A percentile compares a stretch with the other conserved stretches of the same genome.
These are phyloP conservation scores for Ashinkailepas kermadecensis DNA, from an alignment of 2,888 invertebrate species.

Conservation along the genomic window DNA sequence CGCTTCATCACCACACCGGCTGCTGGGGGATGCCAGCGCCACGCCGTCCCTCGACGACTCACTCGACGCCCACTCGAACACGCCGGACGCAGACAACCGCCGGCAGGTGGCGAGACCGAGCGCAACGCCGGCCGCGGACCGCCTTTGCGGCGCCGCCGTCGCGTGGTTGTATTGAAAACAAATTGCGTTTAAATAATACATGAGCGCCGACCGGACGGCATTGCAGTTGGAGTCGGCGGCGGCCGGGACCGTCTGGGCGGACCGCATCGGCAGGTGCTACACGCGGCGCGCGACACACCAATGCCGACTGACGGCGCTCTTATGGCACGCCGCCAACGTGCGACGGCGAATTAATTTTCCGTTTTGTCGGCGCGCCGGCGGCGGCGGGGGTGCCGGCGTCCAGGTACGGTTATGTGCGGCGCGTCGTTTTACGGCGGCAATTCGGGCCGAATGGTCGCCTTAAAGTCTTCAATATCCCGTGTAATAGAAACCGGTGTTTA, in stretches of 20 bases:
- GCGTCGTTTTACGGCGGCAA: constrained; percentile 11
- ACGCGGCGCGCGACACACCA: neutral
- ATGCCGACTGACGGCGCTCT: neutral
- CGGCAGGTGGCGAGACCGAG: too few species aligned
- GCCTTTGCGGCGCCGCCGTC: neutral
- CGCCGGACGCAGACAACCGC: too few species aligned
- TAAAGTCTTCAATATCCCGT: constrained; percentile 16
- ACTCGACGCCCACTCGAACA: too few species aligned
- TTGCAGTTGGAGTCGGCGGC: too few species aligned
- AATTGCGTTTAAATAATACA: neutral
- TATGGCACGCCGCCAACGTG: neutral
- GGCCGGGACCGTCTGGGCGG: too few species aligned
- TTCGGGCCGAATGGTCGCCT: neutral
- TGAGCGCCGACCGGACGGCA: neutral
- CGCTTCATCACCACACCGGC: neutral
- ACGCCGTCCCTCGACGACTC: too few species aligned
- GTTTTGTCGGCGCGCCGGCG: neutral
- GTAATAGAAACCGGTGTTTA: constrained; percentile 7
- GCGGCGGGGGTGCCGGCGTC: neutral
- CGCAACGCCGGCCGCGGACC: too few species aligned
- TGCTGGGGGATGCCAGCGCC: neutral
- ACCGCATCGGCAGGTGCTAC: neutral
- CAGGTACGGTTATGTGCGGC: constrained; percentile 5
- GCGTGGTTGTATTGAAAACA: neutral
- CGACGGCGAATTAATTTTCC: neutral